A percentile compares a stretch with the other conserved stretches of the same genome.
Conservation (phyloP, 1,140 invertebrate species). For the Sinella curviseta region DNA sequence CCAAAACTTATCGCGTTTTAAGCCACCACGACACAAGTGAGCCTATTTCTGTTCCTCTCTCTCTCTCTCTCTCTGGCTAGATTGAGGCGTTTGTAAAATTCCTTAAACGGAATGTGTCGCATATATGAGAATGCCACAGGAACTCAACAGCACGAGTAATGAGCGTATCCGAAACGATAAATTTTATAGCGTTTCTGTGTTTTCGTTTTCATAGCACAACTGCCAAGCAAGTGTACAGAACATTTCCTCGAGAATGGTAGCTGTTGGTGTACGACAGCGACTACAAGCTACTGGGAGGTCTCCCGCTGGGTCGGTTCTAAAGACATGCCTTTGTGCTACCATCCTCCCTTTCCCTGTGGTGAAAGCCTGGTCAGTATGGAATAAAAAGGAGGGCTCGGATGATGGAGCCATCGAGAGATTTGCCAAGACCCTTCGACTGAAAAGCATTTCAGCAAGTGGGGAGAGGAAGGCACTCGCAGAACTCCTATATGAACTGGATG, state of each 20-base stretch:
- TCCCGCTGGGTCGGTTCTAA: background rate
- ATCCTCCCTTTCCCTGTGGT: slow-evolving; percentile 15
- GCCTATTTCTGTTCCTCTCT: too few relatives aligned
- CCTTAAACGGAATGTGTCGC: too few relatives aligned
- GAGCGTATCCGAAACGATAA: background rate
- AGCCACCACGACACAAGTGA: too few relatives aligned
- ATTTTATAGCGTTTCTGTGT: background rate
- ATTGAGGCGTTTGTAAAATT: too few relatives aligned
- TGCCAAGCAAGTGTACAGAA: background rate
- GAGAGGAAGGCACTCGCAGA: slow-evolving; percentile 23
- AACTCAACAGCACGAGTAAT: background rate
- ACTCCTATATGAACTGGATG: slow-evolving; percentile 33
- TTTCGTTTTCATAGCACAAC: background rate
- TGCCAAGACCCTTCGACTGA: slow-evolving; percentile 1
- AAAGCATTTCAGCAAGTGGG: background rate
- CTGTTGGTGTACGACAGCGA: background rate
- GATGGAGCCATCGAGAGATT: background rate
- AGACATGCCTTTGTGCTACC: background rate
- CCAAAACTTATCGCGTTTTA: too few relatives aligned
- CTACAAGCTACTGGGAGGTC: background rate
- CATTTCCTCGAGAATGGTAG: background rate
- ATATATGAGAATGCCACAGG: background rate
- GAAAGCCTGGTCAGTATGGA: slow-evolving; percentile 16
- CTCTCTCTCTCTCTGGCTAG: too few relatives aligned
- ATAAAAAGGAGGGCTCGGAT: background rate